phyloP scores from a whole-genome alignment of 2,797 vertebrate species.

The Threskiornis aethiopicus region DNA sequence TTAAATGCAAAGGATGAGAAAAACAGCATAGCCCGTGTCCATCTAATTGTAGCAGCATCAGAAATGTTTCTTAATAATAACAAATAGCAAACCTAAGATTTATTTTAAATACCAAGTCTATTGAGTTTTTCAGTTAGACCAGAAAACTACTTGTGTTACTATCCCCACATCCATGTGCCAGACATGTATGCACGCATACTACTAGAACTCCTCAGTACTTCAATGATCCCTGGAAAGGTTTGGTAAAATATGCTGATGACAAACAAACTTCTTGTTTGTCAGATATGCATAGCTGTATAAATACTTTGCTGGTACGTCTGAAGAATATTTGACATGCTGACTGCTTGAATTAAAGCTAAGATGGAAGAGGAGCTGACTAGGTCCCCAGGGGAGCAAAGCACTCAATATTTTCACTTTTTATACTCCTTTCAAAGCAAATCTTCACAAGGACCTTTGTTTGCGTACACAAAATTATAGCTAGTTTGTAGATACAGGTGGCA shows the following conservation, averaged over 20 bases:
- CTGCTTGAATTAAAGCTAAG: neutral
- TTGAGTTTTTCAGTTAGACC: neutral
- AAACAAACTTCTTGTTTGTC: neutral
- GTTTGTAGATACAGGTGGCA: neutral
- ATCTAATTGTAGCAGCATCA: neutral
- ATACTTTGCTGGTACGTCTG: neutral
- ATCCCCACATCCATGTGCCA: neutral
- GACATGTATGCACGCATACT: too few species aligned
- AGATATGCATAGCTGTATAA: neutral
- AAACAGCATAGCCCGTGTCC: neutral
- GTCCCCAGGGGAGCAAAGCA: neutral
- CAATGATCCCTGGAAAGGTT: neutral
- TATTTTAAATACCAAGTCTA: neutral
- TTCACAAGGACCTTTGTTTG: neutral
- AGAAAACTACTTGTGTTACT: neutral
- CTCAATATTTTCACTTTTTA: neutral
- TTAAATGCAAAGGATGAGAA: neutral
- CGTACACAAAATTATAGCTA: neutral
- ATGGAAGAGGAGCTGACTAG: neutral
- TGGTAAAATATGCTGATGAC: neutral
- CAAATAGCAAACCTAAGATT: neutral
- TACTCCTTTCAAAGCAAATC: neutral
- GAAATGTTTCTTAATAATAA: neutral
- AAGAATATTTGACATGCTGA: neutral
- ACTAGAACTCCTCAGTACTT: neutral